Evolutionary conservation across 2,888 invertebrate species (phyloP), one percentile per base, ranked within the genome.

Genomic region (Tenodera sinensis): DNA sequence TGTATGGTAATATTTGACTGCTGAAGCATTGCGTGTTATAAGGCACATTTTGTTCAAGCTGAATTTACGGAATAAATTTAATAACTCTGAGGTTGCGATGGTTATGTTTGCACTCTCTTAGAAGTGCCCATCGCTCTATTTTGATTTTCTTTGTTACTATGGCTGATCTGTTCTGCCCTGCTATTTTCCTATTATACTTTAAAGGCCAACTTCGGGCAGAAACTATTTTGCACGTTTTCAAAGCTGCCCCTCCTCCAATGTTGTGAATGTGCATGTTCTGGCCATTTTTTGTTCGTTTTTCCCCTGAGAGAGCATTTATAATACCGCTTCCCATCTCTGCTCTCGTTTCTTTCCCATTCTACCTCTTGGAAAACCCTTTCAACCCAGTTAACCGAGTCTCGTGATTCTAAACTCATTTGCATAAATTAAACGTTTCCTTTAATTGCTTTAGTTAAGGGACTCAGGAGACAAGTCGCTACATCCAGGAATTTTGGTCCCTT

Each of bases 401-500:
- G 88, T 88, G 89, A 90, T 90, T 90, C 90, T 89, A 90, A 90
- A 90, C 90, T 90, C 90, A 90, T 90, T 90, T 91, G 90, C 90
- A 91, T 91, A 91, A 90, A 91, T 91, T 91, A 90, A 90, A 90
- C 90, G 90, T 91, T 90, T 91, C 91, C 91, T 91, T 91, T 91
- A 91, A 91, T 90, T 90, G 90, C 91, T 90, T 91, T 85, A 90
- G 89, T 85, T 71, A 86, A 89, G 89, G 89, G 89, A 85, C 89
- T 89, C 89, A 88, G 81, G 81, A 86, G 86, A 47, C 54, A 86
- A 47, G 47, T 85, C 85, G 85, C n/a, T 85, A 85, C 85, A 85
- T 34, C 86, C 71, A 28, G 25, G 71, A 71, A 86, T 81, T 71
- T 86, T 86, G 86, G 54, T 86, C 86, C 25, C 15, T 14, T 20